Evolutionary conservation across 1,140 invertebrate species (phyloP).

Genomic region (Camponotus vicinus): DNA sequence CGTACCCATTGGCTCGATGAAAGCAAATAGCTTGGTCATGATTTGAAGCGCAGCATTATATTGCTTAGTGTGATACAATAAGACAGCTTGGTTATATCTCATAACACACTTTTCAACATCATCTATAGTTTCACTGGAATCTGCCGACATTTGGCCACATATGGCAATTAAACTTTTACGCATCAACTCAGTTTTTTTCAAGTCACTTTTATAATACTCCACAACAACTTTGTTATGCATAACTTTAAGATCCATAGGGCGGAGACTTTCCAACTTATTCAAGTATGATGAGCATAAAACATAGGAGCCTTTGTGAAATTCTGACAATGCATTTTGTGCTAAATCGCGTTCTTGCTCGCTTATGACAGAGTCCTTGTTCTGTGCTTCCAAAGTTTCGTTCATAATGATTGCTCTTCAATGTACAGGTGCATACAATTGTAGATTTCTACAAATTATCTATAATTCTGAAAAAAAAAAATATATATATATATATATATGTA

Average conservation of each 20-base stretch:
- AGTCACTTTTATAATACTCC: conserved; percentile 90
- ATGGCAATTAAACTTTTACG: conserved; percentile 89
- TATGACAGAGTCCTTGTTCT: conserved; percentile 78
- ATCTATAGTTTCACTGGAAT: conserved; percentile 87
- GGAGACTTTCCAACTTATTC: conserved; percentile 87
- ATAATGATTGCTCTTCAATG: conserved; percentile 60
- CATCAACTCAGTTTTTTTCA: conserved; percentile 91
- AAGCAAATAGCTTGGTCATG: conserved; percentile 91
- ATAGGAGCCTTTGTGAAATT: conserved; percentile 88
- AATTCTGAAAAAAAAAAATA: too few species aligned
- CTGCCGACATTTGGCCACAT: conserved; percentile 87
- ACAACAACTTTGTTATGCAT: conserved; percentile 91
- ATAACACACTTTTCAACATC: conserved; percentile 91
- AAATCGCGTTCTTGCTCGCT: conserved; percentile 88
- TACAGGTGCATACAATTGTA: background rate
- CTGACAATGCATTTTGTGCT: conserved; percentile 86
- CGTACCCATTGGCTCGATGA: conserved; percentile 91
- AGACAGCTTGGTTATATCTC: conserved; percentile 93
- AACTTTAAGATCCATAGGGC: conserved; percentile 90
- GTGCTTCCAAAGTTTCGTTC: conserved; percentile 74
- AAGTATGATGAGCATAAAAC: conserved; percentile 87
- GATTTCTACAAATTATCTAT: background rate
- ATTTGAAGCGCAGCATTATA: conserved; percentile 91
- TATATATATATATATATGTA: too few species aligned
- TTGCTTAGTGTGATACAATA: conserved; percentile 93